Evolutionary conservation across 2,797 vertebrate genomes (phyloP), one percentile per base, ranked within the genome.

Genomic region (Sandelia bainsii): DNA sequence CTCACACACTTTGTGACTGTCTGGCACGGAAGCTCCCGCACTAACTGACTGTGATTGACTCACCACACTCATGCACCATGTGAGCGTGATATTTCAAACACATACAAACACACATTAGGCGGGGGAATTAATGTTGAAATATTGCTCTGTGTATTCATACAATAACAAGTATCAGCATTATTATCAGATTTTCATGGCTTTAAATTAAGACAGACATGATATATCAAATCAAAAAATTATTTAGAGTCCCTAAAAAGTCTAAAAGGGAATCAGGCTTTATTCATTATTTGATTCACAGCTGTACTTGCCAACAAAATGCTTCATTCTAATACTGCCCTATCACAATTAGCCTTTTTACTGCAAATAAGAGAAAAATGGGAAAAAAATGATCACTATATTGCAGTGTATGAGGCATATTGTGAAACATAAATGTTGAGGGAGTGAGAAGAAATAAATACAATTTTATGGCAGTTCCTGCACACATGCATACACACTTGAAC

Each of bases 1-100:
- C 95, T 95, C 94, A 93, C 91, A 91, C 80, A 85, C 78, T 87
- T 82, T 88, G 87, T 79, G 85, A 91, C 87, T 87, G 88, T 89
- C 87, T 81, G 84, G 86, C 89, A 82, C 64, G 25, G 84, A 85
- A 62, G 67, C 78, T 77, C 82, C 75, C 70, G 75, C 80, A 80
- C 82, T 85, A 77, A 85, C 85, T 66, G 72, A 79, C 85, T 84
- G 80, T 73, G 66, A 84, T 63, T 49, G 63, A 79, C 78, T 81
- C 8, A 12, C 58, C 73, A 48, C 71, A 20, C 79, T 75, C 40
- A 6, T 57, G 72, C 66, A 13, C 78, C 46, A 68, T 54, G 48
- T 7, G 50, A 69, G 77, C 69, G 23, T 59, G 61, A 39, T 50
- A 59, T 82, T 72, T 80, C 29, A 69, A 65, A 86, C 62, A 72